Conservation (phyloP, 2,797 vertebrate genomes). For the Clarias platycephalus region DNA sequence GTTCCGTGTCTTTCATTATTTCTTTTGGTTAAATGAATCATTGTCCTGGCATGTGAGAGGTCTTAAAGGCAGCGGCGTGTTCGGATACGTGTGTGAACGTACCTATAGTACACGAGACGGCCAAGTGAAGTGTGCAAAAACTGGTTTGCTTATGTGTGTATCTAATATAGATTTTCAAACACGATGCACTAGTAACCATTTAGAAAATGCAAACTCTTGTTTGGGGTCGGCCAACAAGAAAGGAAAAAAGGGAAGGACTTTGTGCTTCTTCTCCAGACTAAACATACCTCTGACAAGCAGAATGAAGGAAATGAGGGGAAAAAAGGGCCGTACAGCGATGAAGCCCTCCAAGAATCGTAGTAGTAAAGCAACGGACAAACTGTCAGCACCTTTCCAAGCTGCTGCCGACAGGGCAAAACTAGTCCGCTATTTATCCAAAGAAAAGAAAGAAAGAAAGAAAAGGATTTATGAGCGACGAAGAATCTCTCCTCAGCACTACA, state of each 20-base stretch:
- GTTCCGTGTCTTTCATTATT: not conserved
- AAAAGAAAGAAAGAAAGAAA: constrained; percentile 26
- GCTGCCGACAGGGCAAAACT: constrained; percentile 6
- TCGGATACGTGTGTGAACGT: not conserved
- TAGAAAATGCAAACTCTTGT: not conserved
- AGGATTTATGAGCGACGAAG: constrained; percentile 1
- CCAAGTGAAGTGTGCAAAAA: not conserved
- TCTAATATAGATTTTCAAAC: not conserved
- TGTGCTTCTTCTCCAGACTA: constrained; percentile 43
- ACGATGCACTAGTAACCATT: not conserved
- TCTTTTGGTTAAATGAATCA: not conserved
- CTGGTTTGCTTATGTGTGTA: not conserved
- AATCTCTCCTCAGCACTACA: constrained; percentile 4
- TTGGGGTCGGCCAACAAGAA: not conserved
- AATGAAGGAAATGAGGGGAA: constrained; percentile 21
- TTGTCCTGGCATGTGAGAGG: not conserved
- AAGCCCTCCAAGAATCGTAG: constrained; percentile 20
- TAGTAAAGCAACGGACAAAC: constrained; percentile 20
- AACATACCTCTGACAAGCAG: constrained; percentile 44
- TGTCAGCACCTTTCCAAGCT: constrained; percentile 8
- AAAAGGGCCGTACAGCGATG: constrained; percentile 32
- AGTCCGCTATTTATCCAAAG: not conserved
- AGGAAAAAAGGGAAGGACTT: constrained; percentile 7
- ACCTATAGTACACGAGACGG: not conserved
- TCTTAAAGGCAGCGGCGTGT: not conserved